Conservation (phyloP, 2,888 invertebrate species). For the Pristionchus maxplancki region DNA sequence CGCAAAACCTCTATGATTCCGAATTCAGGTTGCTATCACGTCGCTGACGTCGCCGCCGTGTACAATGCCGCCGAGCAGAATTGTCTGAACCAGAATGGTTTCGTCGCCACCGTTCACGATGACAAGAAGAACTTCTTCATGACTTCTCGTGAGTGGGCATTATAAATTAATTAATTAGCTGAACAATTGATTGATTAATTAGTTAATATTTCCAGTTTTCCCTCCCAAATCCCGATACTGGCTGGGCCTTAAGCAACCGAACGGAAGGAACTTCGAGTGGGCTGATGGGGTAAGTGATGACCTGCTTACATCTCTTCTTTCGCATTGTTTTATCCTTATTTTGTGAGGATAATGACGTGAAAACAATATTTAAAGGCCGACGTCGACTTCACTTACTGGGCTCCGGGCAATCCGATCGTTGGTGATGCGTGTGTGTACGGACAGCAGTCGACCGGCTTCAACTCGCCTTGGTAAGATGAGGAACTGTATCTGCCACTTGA, state of each 20-base stretch:
- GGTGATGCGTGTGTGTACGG: neutral
- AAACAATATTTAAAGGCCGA: neutral
- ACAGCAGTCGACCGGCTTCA: neutral
- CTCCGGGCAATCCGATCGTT: neutral
- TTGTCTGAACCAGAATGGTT: neutral
- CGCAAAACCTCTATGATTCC: too few species aligned
- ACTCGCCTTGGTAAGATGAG: neutral
- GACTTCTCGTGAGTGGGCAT: neutral
- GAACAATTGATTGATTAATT: neutral
- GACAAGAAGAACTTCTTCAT: constrained; percentile 13
- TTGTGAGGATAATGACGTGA: neutral
- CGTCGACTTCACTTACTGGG: neutral
- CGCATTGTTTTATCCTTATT: neutral
- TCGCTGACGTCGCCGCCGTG: neutral
- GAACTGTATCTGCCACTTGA: too few species aligned
- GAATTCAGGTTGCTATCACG: constrained; percentile 39
- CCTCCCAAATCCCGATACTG: neutral
- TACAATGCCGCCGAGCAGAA: constrained; percentile 5
- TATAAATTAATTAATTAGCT: neutral
- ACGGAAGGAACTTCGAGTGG: neutral
- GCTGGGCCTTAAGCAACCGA: neutral
- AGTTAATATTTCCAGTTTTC: neutral
- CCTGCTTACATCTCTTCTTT: too few species aligned
- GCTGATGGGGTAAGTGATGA: constrained; percentile 13
- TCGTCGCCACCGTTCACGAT: constrained; percentile 11